These are phyloP conservation scores for Hymenochirus boettgeri DNA, from an alignment of 2,113 vertebrate genomes.

Conservation along the genomic window DNA sequence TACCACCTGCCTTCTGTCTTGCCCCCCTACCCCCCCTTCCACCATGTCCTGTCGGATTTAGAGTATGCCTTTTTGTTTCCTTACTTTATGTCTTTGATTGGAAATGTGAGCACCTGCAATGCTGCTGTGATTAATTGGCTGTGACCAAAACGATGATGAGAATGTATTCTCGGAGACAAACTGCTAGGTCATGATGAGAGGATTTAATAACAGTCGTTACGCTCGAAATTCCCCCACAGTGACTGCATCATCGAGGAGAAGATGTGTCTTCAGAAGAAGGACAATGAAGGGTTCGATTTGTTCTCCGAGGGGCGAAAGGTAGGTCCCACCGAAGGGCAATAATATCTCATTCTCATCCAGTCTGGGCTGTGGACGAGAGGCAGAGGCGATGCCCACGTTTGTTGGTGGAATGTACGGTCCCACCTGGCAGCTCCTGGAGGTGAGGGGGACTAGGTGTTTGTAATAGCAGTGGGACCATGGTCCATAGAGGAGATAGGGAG, in stretches of 20 bases:
- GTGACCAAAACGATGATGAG: slow-evolving; percentile 79
- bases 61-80: slow-evolving; percentile 59
- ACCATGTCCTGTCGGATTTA: slow-evolving; percentile 59
- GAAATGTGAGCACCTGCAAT: slow-evolving; percentile 63
- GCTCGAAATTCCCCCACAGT: slow-evolving; percentile 94
- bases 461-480: no score
- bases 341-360: no score
- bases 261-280: slow-evolving; percentile 96
- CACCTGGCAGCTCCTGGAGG: not conserved
- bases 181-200: slow-evolving; percentile 90
- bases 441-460: no score
- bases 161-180: slow-evolving; percentile 80
- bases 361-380: slow-evolving; percentile 50
- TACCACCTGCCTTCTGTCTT: slow-evolving; percentile 62
- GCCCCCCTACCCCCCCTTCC: slow-evolving; percentile 54
- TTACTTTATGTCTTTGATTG: slow-evolving; percentile 53
- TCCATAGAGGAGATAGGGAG: no score
- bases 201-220: slow-evolving; percentile 91
- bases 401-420: not conserved
- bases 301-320: slow-evolving; percentile 98
- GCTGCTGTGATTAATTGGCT: slow-evolving; percentile 67
- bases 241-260: slow-evolving; percentile 97
- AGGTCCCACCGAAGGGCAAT: no score
- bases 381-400: slow-evolving; percentile 6
- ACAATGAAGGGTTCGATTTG: slow-evolving; percentile 96